A percentile compares a stretch with the other conserved stretches of the same genome.
Evolutionary conservation across 2,113 vertebrate genomes (phyloP).

Genomic region (Diadophis punctatus): DNA sequence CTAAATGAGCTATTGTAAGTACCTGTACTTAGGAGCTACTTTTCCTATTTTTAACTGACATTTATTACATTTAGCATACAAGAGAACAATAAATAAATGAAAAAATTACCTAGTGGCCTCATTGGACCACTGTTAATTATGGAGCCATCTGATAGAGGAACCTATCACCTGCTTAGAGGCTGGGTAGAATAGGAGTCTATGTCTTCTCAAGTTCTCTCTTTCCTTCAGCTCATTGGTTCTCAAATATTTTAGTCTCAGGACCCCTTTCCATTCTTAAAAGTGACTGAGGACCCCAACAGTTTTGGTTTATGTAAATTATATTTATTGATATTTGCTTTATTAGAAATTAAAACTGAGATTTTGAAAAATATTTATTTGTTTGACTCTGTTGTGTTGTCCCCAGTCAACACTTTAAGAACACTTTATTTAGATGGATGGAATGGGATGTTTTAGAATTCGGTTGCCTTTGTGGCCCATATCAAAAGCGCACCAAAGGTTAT

Average conservation of each 20-base stretch:
- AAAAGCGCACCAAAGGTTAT: neutral
- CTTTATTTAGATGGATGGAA: neutral
- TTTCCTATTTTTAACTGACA: neutral
- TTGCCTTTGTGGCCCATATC: neutral
- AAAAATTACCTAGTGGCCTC: neutral
- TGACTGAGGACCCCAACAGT: neutral
- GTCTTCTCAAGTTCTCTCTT: neutral
- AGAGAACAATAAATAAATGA: neutral
- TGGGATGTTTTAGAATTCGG: neutral
- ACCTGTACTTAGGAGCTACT: neutral
- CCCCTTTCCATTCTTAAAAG: neutral
- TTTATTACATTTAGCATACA: neutral
- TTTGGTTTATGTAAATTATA: neutral
- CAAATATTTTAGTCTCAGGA: neutral
- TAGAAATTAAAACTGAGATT: neutral
- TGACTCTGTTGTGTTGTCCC: neutral
- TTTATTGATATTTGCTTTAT: neutral
- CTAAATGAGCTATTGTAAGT: neutral
- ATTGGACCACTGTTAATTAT: neutral
- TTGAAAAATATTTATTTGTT: neutral
- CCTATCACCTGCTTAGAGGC: neutral
- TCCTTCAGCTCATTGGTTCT: neutral
- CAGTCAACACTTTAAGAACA: neutral
- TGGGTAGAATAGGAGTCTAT: neutral
- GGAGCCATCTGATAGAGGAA: neutral